A percentile compares a stretch with the other conserved stretches of the same genome.
phyloP scores from a whole-genome alignment of 2,888 invertebrate species.

The Chymomyza caudatula region DNA sequence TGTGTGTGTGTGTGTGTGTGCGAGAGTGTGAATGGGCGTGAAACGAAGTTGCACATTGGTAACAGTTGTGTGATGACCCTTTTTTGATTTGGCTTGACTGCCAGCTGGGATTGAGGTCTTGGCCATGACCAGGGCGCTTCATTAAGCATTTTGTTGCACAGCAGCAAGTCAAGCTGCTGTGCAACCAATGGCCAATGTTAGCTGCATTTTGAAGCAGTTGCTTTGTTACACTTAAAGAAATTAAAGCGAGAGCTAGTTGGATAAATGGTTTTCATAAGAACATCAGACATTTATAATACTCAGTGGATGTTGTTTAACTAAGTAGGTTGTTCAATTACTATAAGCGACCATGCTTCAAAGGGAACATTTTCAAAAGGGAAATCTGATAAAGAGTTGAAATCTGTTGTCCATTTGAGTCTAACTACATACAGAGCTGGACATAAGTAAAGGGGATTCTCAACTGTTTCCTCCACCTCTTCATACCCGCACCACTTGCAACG shows the following conservation, averaged over 20 bases:
- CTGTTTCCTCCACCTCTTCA: too few species aligned
- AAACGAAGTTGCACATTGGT: slow-evolving; percentile 45
- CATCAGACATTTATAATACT: too few species aligned
- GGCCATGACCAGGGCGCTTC: slow-evolving; percentile 37
- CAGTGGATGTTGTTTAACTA: too few species aligned
- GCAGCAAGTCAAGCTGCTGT: not conserved
- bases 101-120: not conserved
- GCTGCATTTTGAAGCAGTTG: not conserved
- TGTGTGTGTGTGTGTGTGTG: not conserved
- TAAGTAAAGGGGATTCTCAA: too few species aligned
- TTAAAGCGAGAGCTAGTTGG: not conserved
- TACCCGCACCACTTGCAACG: too few species aligned
- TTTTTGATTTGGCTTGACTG: slow-evolving; percentile 23
- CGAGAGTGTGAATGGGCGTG: slow-evolving; percentile 53
- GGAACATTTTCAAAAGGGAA: too few species aligned
- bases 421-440: too few species aligned
- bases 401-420: too few species aligned
- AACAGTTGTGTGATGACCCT: slow-evolving; percentile 64
- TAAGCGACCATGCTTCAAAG: too few species aligned
- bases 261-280: too few species aligned
- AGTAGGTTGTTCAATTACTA: too few species aligned
- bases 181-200: not conserved
- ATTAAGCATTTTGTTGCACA: slow-evolving; percentile 55
- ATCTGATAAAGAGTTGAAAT: too few species aligned
- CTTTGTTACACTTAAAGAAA: not conserved